Evolutionary conservation across 2,888 invertebrate genomes (phyloP), one percentile per base, ranked within the genome.

Genomic region (Suillia variegata): DNA sequence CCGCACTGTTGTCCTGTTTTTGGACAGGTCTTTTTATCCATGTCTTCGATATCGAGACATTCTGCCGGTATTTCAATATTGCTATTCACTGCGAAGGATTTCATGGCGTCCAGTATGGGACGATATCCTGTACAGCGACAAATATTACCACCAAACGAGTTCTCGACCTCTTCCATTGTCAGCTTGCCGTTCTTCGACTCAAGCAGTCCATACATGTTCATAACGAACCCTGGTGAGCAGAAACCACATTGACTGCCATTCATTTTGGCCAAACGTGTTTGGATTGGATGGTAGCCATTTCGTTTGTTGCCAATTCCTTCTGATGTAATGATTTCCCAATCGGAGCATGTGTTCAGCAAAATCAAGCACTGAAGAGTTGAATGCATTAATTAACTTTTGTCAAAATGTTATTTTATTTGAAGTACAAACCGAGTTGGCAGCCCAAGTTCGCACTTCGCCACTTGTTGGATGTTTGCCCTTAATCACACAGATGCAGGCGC

Each of bases 111-210:
- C 47, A 90, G 82, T 67, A 92, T 92, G 0, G 91, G 85, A n/a
- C 91, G 83, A 73, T 91, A 92, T 0, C 91, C 91, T 0, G 92
- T 92, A 69, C 92, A 92, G 48, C 92, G 84, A 68, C 92, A 92
- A 31, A 92, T 87, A 64, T 91, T 90, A 31, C 90, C 84, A 20
- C 90, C 91, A 70, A 91, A 90, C 0, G 88, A 86, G 69, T 90
- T 88, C 75, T 91, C 91, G 1, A 91, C 83, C 67, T 89, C 87
- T 64, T 84, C 80, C 82, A 85, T 85, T 1, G 85, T 85, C 8
- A 88, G 67, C 21, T 82, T 79, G 47, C 84, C 83, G 2, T 42
- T 60, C 61, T 84, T 85, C 0, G 82, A 77, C 70, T 84, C 82
- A 51, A 83, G 75, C n/a, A 87, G 69, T 56, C 86, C 85, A 75